Conservation (phyloP, 1,140 invertebrate genomes). For the Lethrus apterus region DNA sequence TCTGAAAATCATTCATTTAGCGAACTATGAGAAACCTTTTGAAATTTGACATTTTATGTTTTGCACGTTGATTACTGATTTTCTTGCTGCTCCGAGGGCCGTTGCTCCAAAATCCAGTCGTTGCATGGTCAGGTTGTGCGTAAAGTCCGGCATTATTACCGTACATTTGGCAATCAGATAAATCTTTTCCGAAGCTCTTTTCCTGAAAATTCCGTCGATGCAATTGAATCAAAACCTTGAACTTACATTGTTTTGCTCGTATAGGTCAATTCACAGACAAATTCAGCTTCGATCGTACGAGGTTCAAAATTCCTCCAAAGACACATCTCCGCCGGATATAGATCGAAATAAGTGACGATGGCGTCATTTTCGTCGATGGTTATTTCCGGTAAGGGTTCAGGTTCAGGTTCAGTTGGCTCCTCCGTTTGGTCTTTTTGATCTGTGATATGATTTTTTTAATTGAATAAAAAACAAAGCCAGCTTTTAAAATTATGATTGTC, state of each 20-base stretch:
- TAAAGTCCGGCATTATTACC: conserved; percentile 28
- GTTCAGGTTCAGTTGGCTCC: too few species aligned
- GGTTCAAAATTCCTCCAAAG: conserved; percentile 28
- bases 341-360: conserved; percentile 19
- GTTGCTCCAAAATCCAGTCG: conserved; percentile 29
- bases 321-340: conserved; percentile 26
- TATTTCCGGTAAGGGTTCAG: conserved; percentile 15
- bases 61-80: conserved; percentile 22
- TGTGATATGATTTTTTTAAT: neutral
- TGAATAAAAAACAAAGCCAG: neutral
- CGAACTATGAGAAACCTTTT: neutral
- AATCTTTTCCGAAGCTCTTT: conserved; percentile 19
- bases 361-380: conserved; percentile 18
- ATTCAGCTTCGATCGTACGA: conserved; percentile 23
- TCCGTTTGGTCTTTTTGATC: neutral
- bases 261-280: conserved; percentile 23
- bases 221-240: conserved; percentile 1
- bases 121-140: conserved; percentile 27
- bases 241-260: neutral
- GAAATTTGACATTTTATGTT: conserved; percentile 26
- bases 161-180: conserved; percentile 25
- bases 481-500: too few species aligned
- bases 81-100: conserved; percentile 17
- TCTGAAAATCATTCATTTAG: conserved; percentile 14
- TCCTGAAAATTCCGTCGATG: conserved; percentile 4